A percentile compares a stretch with the other conserved stretches of the same genome.
Conservation (phyloP, 2,113 vertebrate genomes). For the Rousettus leschenaultii region DNA sequence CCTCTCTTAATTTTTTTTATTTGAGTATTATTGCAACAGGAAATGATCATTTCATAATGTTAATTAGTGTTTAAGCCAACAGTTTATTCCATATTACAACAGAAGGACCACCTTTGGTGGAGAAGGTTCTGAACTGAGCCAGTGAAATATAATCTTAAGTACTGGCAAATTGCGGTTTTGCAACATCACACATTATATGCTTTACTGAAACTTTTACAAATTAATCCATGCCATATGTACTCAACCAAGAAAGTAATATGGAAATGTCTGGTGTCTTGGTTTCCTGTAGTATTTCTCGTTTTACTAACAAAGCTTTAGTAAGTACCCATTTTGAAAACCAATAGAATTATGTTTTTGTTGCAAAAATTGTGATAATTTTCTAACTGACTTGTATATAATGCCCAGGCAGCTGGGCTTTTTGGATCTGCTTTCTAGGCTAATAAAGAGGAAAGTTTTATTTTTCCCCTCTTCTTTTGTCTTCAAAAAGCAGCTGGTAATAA, state of each 20-base stretch:
- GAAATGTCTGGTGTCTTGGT: not conserved
- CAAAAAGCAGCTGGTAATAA: not conserved
- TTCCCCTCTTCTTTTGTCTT: not conserved
- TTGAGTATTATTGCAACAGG: not conserved
- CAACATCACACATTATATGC: not conserved
- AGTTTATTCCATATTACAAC: not conserved
- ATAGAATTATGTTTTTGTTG: constrained; percentile 1
- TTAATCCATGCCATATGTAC: not conserved
- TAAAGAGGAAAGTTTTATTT: not conserved
- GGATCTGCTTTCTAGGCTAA: not conserved
- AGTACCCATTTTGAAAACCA: not conserved
- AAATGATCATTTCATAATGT: not conserved
- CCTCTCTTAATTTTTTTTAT: not conserved
- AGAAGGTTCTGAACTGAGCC: constrained; percentile 16
- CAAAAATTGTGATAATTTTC: constrained; percentile 12
- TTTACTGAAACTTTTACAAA: not conserved
- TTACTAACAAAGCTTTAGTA: not conserved
- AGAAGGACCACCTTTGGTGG: not conserved
- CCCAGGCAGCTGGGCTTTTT: not conserved
- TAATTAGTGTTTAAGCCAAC: not conserved
- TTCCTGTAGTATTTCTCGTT: not conserved
- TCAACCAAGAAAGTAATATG: not conserved
- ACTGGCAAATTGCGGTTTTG: not conserved
- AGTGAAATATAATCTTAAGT: not conserved
- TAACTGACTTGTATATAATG: not conserved